Conservation (phyloP, 2,888 invertebrate species). For the Glyphotaelius pellucidus region DNA sequence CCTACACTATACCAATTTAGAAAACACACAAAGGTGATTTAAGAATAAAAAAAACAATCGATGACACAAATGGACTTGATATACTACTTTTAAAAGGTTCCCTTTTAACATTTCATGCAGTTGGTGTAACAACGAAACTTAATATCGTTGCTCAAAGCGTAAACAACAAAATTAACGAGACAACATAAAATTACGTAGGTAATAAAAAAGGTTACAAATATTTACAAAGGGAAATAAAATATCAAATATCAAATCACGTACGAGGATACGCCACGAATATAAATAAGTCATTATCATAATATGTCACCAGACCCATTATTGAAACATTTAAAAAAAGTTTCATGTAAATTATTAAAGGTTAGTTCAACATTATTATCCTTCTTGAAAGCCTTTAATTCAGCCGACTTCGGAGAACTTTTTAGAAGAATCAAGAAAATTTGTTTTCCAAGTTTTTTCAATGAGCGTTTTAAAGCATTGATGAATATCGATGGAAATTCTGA, state of each 20-base stretch:
- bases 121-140: not conserved
- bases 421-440: not conserved
- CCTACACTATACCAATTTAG: not conserved
- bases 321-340: constrained; percentile 2
- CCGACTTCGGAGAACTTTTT: constrained; percentile 9
- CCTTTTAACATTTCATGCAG: not conserved
- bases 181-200: not conserved
- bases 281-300: not conserved
- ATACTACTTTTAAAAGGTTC: not conserved
- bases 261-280: not conserved
- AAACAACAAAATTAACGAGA: constrained; percentile 2
- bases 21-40: not conserved
- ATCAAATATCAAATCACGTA: not conserved
- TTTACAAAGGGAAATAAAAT: constrained; percentile 2
- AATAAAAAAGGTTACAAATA: not conserved
- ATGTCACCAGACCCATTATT: not conserved
- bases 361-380: not conserved
- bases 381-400: not conserved
- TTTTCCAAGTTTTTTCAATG: constrained; percentile 14
- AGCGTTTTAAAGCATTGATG: constrained; percentile 21
- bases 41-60: not conserved
- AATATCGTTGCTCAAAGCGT: not conserved
- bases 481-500: constrained; percentile 24
- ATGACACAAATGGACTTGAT: not conserved
- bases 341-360: constrained; percentile 2